Evolutionary conservation across 2,797 vertebrate species (phyloP).

Genomic region (Balearica regulorum): DNA sequence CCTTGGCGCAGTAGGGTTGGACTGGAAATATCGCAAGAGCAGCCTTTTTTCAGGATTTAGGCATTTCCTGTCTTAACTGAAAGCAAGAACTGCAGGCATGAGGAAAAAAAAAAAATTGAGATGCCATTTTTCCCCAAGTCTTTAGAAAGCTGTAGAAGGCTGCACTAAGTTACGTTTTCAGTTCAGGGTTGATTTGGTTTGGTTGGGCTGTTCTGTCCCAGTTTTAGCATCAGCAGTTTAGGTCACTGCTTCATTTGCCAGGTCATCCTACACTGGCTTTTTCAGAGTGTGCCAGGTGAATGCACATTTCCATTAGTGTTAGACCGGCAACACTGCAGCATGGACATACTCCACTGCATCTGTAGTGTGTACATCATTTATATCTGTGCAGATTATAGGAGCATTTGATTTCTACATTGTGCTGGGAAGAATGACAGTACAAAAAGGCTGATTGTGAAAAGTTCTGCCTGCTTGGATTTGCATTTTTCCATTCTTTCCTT

Average conservation of each 20-base stretch:
- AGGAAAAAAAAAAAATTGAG: neutral
- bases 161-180: neutral
- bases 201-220: neutral
- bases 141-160: neutral
- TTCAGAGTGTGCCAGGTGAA: neutral
- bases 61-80: neutral
- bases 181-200: neutral
- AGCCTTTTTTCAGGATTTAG: neutral
- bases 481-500: neutral
- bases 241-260: neutral
- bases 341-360: neutral
- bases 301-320: neutral
- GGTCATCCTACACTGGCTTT: neutral
- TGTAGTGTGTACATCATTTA: neutral
- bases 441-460: neutral
- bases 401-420: neutral
- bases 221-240: neutral
- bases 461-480: neutral
- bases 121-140: neutral
- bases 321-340: neutral
- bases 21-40: neutral
- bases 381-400: neutral
- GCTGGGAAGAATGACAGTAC: neutral
- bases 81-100: neutral
- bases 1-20: neutral